Evolutionary conservation across 2,888 invertebrate species (phyloP).

Genomic region (Amaurobius ferox): DNA sequence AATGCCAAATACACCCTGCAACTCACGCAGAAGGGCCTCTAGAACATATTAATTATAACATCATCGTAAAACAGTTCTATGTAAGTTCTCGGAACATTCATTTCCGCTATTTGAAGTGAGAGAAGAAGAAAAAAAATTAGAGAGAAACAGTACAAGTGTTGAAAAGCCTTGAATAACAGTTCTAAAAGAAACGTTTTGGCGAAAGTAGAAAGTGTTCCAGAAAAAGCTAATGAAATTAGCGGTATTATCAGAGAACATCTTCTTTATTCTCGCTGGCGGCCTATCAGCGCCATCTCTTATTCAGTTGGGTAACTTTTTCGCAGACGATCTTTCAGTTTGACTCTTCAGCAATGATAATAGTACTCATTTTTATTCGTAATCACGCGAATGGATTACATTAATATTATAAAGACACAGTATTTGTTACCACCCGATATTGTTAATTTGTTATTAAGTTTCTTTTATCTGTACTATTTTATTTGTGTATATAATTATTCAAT

Average conservation of each 20-base stretch:
- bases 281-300: constrained; percentile 54
- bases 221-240: constrained; percentile 56
- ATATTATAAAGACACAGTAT: too few relatives aligned
- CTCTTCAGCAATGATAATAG: too few relatives aligned
- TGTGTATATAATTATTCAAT: too few relatives aligned
- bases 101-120: constrained; percentile 24
- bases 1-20: background rate
- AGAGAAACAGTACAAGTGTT: constrained; percentile 1
- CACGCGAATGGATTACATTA: too few relatives aligned
- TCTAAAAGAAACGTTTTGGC: constrained; percentile 32
- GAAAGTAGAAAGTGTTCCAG: constrained; percentile 22
- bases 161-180: constrained; percentile 25
- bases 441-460: too few relatives aligned
- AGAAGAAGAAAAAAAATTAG: constrained; percentile 11
- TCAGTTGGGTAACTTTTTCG: background rate
- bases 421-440: too few relatives aligned
- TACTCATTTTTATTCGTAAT: too few relatives aligned
- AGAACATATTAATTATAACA: constrained; percentile 24
- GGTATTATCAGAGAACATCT: constrained; percentile 14
- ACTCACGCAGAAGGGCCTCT: too few relatives aligned
- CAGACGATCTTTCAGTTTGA: too few relatives aligned
- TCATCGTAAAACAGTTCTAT: constrained; percentile 2
- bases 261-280: background rate
- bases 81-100: constrained; percentile 30
- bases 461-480: too few relatives aligned